These are phyloP conservation scores for Diaperis boleti DNA, from an alignment of 2,888 invertebrate genomes.

Conservation along the genomic window DNA sequence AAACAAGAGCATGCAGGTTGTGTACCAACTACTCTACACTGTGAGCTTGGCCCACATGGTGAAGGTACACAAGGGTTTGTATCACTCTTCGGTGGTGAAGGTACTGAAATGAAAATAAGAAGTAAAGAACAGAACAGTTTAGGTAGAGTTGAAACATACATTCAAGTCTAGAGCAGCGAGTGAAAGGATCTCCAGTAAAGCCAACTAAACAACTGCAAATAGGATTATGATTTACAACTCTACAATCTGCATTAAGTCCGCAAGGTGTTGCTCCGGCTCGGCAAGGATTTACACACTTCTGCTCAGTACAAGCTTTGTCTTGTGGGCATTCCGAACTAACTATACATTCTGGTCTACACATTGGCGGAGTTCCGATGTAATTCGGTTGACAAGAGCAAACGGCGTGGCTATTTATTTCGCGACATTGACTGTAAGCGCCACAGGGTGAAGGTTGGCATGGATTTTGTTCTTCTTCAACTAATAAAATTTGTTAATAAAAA, in stretches of 20 bases:
- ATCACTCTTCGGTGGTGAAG: slow-evolving; percentile 62
- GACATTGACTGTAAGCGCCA: slow-evolving; percentile 76
- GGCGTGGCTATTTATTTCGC: slow-evolving; percentile 72
- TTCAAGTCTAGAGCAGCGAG: slow-evolving; percentile 65
- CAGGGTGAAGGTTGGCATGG: slow-evolving; percentile 76
- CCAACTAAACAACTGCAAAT: slow-evolving; percentile 75
- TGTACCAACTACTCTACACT: slow-evolving; percentile 82
- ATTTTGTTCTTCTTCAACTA: slow-evolving; percentile 61
- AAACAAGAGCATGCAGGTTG: slow-evolving; percentile 90
- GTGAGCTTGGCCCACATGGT: slow-evolving; percentile 87
- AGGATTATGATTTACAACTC: slow-evolving; percentile 77
- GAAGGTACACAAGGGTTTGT: slow-evolving; percentile 82
- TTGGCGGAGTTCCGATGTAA: slow-evolving; percentile 76
- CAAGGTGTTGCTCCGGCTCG: slow-evolving; percentile 69
- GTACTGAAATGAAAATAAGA: slow-evolving; percentile 61
- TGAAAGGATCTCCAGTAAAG: slow-evolving; percentile 76
- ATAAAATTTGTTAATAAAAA: background rate
- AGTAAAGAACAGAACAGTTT: slow-evolving; percentile 32
- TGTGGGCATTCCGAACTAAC: slow-evolving; percentile 76
- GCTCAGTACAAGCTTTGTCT: slow-evolving; percentile 72
- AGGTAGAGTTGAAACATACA: slow-evolving; percentile 52
- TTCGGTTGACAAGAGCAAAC: slow-evolving; percentile 74
- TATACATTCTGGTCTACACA: slow-evolving; percentile 76
- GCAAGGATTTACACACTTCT: slow-evolving; percentile 77
- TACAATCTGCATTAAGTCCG: slow-evolving; percentile 74